phyloP scores from a whole-genome alignment of 64 coral and sea anemone genomes.

The Cladopsammia gracilis region DNA sequence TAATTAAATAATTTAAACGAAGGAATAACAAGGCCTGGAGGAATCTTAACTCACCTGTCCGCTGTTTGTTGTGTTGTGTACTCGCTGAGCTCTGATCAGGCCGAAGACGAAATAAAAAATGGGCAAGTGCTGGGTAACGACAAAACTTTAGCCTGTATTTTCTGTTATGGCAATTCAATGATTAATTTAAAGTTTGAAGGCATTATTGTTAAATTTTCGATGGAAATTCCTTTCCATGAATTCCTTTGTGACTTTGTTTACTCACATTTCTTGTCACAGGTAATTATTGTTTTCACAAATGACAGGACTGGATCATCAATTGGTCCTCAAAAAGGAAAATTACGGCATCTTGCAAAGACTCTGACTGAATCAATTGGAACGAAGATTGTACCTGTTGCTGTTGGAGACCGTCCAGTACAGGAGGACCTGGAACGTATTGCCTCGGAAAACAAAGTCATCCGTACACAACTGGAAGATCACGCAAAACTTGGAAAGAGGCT shows the following conservation, averaged over 20 bases:
- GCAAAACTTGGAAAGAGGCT: conserved; percentile 33
- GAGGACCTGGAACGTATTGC: conserved; percentile 26
- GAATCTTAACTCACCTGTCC: too few species aligned
- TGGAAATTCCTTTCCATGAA: too few species aligned
- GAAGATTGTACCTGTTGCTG: conserved; percentile 17
- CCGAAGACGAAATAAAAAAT: too few species aligned
- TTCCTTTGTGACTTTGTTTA: too few species aligned
- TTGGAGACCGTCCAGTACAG: conserved; percentile 1
- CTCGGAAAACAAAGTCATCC: conserved; percentile 15
- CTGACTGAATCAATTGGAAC: conserved; percentile 2
- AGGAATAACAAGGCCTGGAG: too few species aligned
- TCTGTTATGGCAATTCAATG: neutral
- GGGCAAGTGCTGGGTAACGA: too few species aligned
- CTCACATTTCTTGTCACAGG: neutral
- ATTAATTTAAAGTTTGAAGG: too few species aligned
- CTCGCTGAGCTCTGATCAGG: too few species aligned
- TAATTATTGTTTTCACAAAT: conserved; percentile 28
- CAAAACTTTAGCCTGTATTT: neutral
- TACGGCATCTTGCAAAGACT: neutral
- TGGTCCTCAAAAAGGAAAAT: conserved; percentile 36
- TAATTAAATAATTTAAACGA: too few species aligned
- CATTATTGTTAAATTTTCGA: too few species aligned
- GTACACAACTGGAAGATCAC: neutral
- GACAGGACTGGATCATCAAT: conserved; percentile 18
- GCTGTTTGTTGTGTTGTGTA: too few species aligned